Percentiles rank a stretch among this genome's conserved stretches.
phyloP scores from a whole-genome alignment of 2,113 vertebrate genomes.

The Labrus mixtus region DNA sequence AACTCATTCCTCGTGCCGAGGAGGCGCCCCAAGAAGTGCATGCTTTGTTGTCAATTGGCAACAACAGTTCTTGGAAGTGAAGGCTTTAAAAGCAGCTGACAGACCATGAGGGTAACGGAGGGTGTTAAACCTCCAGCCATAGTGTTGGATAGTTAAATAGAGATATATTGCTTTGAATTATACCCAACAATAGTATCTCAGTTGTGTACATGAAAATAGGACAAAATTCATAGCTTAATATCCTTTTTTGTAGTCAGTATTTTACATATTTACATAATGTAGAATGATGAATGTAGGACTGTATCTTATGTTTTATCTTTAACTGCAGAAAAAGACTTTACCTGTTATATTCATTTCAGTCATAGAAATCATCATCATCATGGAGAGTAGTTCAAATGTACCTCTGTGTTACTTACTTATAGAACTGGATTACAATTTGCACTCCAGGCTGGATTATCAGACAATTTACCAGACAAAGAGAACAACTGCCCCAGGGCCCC shows the following conservation, averaged over 20 bases:
- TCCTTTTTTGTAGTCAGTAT: not conserved
- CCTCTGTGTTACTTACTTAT: not conserved
- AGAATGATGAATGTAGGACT: too few relatives aligned
- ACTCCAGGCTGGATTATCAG: not conserved
- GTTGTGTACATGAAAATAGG: too few relatives aligned
- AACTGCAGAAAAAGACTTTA: not conserved
- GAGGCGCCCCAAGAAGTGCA: constrained; percentile 43
- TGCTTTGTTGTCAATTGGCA: constrained; percentile 71
- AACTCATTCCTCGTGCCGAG: constrained; percentile 73
- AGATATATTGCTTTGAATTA: too few relatives aligned
- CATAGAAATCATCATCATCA: not conserved
- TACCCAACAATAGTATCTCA: too few relatives aligned
- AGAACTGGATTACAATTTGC: not conserved
- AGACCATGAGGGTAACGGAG: constrained; percentile 30
- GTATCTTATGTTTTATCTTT: not conserved
- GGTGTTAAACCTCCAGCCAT: not conserved
- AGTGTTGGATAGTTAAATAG: not conserved
- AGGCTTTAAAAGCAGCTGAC: constrained; percentile 39
- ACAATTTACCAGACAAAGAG: not conserved
- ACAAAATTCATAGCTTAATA: not conserved
- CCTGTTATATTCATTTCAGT: not conserved
- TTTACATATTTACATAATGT: too few relatives aligned
- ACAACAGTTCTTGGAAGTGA: constrained; percentile 47
- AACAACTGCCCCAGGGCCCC: not conserved
- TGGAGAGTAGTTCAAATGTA: not conserved